These are phyloP conservation scores for Mesorhabditis spiculigera DNA, from an alignment of 2,888 invertebrate species.

Conservation along the genomic window DNA sequence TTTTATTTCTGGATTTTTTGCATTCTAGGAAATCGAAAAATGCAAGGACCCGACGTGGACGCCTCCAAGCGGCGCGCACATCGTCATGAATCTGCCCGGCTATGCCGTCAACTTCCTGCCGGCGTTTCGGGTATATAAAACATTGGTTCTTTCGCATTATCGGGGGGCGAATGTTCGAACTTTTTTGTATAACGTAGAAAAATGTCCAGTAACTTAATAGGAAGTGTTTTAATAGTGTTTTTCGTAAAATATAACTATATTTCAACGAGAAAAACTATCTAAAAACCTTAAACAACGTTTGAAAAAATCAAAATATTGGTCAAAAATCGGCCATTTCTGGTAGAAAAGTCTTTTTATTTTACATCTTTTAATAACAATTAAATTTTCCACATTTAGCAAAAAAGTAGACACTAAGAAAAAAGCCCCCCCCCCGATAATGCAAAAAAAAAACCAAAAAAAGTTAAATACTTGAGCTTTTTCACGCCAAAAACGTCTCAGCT, in stretches of 20 bases:
- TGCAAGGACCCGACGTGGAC: conserved; percentile 1
- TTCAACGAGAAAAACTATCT: too few relatives aligned
- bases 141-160: conserved; percentile 60
- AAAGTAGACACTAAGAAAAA: too few relatives aligned
- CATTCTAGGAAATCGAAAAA: conserved; percentile 14
- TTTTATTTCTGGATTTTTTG: conserved; percentile 7
- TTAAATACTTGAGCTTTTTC: not conserved
- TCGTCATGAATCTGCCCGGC: conserved; percentile 93
- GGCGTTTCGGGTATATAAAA: conserved; percentile 69
- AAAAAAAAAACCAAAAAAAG: not conserved
- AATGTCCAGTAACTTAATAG: too few relatives aligned
- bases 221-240: too few relatives aligned
- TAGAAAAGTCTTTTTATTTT: too few relatives aligned
- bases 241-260: too few relatives aligned
- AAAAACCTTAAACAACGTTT: too few relatives aligned
- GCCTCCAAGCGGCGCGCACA: conserved; percentile 62
- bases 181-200: not conserved
- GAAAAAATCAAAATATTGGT: too few relatives aligned
- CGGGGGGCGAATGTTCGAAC: not conserved
- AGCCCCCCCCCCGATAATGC: not conserved
- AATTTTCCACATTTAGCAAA: too few relatives aligned
- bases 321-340: too few relatives aligned
- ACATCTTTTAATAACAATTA: too few relatives aligned
- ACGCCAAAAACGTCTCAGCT: not conserved
- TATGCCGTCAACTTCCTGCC: conserved; percentile 84